Conservation (phyloP, 2,797 vertebrate genomes). For the Sciurus vulgaris region DNA sequence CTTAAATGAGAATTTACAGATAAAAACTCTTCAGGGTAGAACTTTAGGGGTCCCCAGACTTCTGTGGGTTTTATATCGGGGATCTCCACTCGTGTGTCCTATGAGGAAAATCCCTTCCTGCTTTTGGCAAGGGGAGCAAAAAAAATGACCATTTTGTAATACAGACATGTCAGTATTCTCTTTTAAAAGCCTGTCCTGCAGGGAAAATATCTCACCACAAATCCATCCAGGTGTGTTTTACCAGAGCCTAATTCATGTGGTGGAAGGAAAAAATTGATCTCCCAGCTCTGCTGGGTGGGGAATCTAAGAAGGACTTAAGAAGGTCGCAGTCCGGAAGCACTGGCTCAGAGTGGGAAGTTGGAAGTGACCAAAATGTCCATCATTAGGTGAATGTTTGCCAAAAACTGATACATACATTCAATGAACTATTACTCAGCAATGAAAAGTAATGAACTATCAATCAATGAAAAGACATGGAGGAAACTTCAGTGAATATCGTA, state of each 20-base stretch:
- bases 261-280: neutral
- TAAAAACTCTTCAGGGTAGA: neutral
- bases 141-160: neutral
- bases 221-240: neutral
- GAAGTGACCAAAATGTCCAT: neutral
- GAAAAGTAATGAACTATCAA: neutral
- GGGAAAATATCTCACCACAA: neutral
- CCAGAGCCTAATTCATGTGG: neutral
- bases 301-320: neutral
- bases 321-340: neutral
- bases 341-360: neutral
- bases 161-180: neutral
- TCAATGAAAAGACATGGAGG: neutral
- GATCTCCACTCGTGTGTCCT: neutral
- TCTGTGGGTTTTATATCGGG: neutral
- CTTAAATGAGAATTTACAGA: neutral
- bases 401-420: neutral
- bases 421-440: neutral
- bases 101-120: neutral
- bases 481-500: neutral
- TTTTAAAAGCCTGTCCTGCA: neutral
- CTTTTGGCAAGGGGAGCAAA: neutral
- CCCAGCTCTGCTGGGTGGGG: rapidly evolving
- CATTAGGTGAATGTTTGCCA: neutral
- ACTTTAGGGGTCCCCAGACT: neutral